Evolutionary conservation across 2,797 vertebrate species (phyloP), one percentile per base, ranked within the genome.

Genomic region (Coilia nasus): DNA sequence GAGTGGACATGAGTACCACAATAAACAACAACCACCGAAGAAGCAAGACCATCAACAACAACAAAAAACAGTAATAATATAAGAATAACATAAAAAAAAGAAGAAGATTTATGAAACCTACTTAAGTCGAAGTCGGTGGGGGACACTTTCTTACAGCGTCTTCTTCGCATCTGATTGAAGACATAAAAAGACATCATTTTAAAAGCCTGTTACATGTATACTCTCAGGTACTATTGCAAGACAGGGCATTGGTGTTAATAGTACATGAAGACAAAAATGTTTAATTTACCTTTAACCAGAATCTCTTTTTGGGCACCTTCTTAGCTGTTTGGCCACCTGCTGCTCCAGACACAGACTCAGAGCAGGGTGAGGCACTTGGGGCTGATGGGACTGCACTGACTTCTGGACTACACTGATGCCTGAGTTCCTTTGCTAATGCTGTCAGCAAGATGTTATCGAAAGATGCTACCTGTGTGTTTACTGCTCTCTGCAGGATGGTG

Each of bases 111-210:
- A 15, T 31, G 31, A 67, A 14, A 67, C 64, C 9, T 17, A 67
- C 64, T 17, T 0, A 14, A 64, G 23, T 64, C 62, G 3, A 28
- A 67, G 31, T 31, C 31, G 1, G 64, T 31, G 25, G 14, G 19
- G 12, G 25, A 31, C 64, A 67, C 64, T 28, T 67, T 67, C 64
- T 67, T 67, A 0, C 64, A 12, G 25, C 64, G 12, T 17, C 15
- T 25, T 71, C 17, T 71, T 71, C 12, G 64, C 64, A 71, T 71
- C 64, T 71, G 64, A 71, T 64, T 64, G 62, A 64, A 25, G n/a
- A 64, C n/a, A 64, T 31, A 15, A 71, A 71, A 0, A 28, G 15
- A 67, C 62, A 31, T 71, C 25, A 41, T 17, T 15, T 71, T 31
- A 71, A 71, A 71, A 59, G 17, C 2, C 21, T n/a, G 59, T 54